Evolutionary conservation across 2,888 invertebrate genomes (phyloP).

Genomic region (Dusona sp.): DNA sequence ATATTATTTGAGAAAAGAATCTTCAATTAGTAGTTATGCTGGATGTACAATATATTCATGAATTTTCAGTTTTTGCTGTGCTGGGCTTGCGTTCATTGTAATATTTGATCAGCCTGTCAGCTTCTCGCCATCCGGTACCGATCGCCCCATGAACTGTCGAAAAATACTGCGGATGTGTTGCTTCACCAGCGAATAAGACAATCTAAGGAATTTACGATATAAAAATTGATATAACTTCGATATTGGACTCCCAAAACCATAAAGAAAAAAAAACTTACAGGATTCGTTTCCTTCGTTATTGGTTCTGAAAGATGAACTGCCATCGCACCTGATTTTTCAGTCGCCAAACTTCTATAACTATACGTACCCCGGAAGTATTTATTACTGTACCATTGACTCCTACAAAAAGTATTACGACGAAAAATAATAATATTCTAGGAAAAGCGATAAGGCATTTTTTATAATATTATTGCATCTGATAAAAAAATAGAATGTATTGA

Average conservation of each 20-base stretch:
- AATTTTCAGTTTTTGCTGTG: neutral
- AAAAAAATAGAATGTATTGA: neutral
- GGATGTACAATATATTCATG: neutral
- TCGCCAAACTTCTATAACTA: constrained; percentile 86
- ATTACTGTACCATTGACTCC: constrained; percentile 90
- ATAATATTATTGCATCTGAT: neutral
- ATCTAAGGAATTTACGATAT: constrained; percentile 81
- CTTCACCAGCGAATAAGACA: constrained; percentile 89
- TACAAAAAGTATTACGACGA: constrained; percentile 79
- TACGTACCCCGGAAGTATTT: constrained; percentile 90
- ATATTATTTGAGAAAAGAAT: neutral
- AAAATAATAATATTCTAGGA: neutral
- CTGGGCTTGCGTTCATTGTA: constrained; percentile 39
- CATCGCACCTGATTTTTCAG: constrained; percentile 85
- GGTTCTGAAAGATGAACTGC: constrained; percentile 87
- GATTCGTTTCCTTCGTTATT: constrained; percentile 80
- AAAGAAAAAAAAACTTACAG: constrained; percentile 68
- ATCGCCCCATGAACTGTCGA: constrained; percentile 90
- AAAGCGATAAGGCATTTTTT: neutral
- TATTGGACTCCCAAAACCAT: neutral
- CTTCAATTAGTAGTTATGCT: neutral
- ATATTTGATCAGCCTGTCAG: constrained; percentile 85
- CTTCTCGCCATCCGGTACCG: constrained; percentile 90
- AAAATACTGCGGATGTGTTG: constrained; percentile 87
- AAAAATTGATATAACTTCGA: too few species aligned